Base-by-base conservation (phyloP, 1,140 invertebrate genomes). In the Papilio helenus region DNA sequence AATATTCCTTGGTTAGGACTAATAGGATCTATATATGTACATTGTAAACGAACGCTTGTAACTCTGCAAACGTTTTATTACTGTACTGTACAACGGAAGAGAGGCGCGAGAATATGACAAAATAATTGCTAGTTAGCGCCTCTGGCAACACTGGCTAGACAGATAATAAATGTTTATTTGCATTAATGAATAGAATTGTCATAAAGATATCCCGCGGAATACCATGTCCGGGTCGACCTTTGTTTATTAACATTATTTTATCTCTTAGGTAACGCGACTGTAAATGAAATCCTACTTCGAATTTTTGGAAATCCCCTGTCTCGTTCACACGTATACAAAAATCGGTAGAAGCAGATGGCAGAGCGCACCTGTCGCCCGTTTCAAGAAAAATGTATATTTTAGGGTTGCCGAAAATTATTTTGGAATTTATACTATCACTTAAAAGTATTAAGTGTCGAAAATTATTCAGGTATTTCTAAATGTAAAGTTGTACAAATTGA, bases 51-150 rank as follows among this genome's bases (percentile, higher is more conserved):
- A 26, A 14, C 23, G 29, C 20, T 61, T 26, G 3, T 26, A 9
- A 61, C 58, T 61, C 3, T 14, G 58, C 23, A 68, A 68, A 68
- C 8, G 26, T 18, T 68, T 29, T 29, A 29, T 68, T 68, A 68
- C 61, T 68, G 42, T 16, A 34, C 34, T 20, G 20, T 73, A 46
- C 20, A 51, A 16, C 72, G 72, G 72, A 74, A 74, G 72, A 34
- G 71, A 46, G 44, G n/a, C 46, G 72, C 10, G 26, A 49, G 20
- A 74, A 49, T 26, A 51, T 29, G 72, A 74, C 72, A 51, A 74
- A 74, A 49, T 74, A 74, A 74, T 74, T 74, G 72, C 72, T 74
- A 74, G 42, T 74, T 74, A 23, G n/a, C 72, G 44, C 72, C 72
- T 74, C 20, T 74, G 72, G 72, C 72, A 74, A 74, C 72, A 74